Conservation (phyloP, 2,888 invertebrate species). For the Mythimna impura region DNA sequence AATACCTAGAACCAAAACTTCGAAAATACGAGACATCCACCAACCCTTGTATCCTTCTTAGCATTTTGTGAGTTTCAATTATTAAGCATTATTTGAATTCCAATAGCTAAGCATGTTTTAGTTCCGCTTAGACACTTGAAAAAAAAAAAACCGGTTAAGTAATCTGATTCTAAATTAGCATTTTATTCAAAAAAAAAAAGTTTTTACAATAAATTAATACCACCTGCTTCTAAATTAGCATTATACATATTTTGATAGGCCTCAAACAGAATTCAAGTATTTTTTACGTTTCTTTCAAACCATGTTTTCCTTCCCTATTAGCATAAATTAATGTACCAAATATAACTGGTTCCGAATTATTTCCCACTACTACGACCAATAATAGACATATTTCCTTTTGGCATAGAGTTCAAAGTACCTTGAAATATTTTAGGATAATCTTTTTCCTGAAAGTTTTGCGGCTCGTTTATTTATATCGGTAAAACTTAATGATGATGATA, state of each 20-base stretch:
- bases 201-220: not conserved
- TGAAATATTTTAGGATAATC: not conserved
- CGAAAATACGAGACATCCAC: too few relatives aligned
- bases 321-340: not conserved
- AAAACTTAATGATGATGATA: not conserved
- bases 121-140: too few relatives aligned
- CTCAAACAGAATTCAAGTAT: not conserved
- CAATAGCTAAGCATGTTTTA: too few relatives aligned
- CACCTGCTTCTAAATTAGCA: not conserved
- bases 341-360: slow-evolving; percentile 2
- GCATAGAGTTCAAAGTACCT: not conserved
- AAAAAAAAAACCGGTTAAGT: not conserved
- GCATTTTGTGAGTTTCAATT: too few relatives aligned
- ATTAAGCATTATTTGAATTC: too few relatives aligned
- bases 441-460: not conserved
- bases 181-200: not conserved
- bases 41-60: too few relatives aligned
- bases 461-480: not conserved
- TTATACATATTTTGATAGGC: not conserved
- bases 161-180: not conserved
- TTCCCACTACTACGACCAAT: not conserved
- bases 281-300: not conserved
- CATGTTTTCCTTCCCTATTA: slow-evolving; percentile 25
- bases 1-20: too few relatives aligned
- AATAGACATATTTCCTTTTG: not conserved